Percentiles rank a stretch among this genome's conserved stretches.
These are phyloP conservation scores for Australoheros scitulus DNA, from an alignment of 2,113 vertebrate species.

Conservation along the genomic window DNA sequence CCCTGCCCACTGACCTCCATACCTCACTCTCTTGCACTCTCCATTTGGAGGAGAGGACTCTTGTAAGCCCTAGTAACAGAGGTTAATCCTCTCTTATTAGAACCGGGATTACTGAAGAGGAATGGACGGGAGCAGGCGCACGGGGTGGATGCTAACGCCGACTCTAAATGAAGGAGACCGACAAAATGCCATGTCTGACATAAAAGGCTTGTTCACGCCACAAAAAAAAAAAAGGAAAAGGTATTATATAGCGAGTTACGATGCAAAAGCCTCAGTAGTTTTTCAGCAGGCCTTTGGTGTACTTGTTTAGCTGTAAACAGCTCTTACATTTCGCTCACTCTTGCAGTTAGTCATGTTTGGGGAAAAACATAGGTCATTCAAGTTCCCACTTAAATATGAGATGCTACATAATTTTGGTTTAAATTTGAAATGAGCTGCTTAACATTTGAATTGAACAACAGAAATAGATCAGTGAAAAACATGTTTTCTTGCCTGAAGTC, in stretches of 20 bases:
- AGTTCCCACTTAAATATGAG: neutral
- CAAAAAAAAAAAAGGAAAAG: neutral
- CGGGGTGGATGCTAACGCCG: constrained; percentile 52
- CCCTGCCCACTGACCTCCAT: constrained; percentile 53
- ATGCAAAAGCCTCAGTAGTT: constrained; percentile 3
- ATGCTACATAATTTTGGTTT: neutral
- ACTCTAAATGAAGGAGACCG: constrained; percentile 23
- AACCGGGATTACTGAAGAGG: constrained; percentile 79
- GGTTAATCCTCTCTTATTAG: constrained; percentile 83
- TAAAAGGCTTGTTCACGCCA: constrained; percentile 28
- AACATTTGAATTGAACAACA: neutral
- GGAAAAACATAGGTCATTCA: neutral
- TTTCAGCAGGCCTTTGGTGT: neutral
- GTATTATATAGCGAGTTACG: constrained; percentile 22
- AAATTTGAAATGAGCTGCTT: neutral
- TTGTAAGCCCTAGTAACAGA: constrained; percentile 77
- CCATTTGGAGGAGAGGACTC: constrained; percentile 70
- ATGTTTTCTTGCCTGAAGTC: neutral
- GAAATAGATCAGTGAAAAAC: neutral
- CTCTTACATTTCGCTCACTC: neutral
- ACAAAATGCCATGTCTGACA: constrained; percentile 53
- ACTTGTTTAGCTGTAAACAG: constrained; percentile 6
- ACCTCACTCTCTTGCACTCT: constrained; percentile 57
- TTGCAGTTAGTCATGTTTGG: neutral
- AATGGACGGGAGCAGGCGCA: constrained; percentile 61